Base-by-base conservation (phyloP, 2,797 vertebrate genomes). In the Nyctalus aviator region DNA sequence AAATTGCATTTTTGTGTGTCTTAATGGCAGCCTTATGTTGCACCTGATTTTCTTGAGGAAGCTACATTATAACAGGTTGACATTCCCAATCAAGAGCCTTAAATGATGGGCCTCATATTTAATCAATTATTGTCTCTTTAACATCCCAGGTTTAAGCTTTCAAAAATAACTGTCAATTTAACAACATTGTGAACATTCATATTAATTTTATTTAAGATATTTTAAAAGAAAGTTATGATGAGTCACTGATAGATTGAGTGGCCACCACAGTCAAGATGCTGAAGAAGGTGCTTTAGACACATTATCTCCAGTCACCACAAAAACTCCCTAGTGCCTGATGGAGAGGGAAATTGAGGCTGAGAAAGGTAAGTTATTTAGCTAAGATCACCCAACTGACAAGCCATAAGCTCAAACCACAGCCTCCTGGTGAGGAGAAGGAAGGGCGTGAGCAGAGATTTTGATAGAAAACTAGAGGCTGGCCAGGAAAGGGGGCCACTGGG, bases 171-270 rank as follows among this genome's bases (percentile, higher is more conserved):
- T 14, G 75, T 62, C 66, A 44, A 32, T 59, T 66, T 75, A 64
- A 73, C 27, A 64, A 15, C 20, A 23, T 44, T 37, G 59, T 37
- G 37, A 90, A 85, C 4, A 13, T 21, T 66, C 35, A 30, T 46
- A 81, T 25, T 32, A 53, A 53, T n/a, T 90, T 90, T 92, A 88
- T 30, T 41, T n/a, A 88, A 82, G 41, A 9, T 44, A 55, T 88
- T 88, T 57, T 72, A 44, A 83, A 50, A 92, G 71, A 44, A 85
- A 76, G 21, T 53, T 85, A 72, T 12, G 50, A 68, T 23, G 69
- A 86, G 2, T 78, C 25, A 9, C 37, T 10, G n/a, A 81, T 62
- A 25, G 72, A 79, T 6, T 32, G 41, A 27, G 32, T 48, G 17
- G 23, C 30, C 18, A 71, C 14, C 3, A 15, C 7, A 23, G 72